Evolutionary conservation across 2,888 invertebrate species (phyloP), one percentile per base, ranked within the genome.

Genomic region (Pollenia angustigena): DNA sequence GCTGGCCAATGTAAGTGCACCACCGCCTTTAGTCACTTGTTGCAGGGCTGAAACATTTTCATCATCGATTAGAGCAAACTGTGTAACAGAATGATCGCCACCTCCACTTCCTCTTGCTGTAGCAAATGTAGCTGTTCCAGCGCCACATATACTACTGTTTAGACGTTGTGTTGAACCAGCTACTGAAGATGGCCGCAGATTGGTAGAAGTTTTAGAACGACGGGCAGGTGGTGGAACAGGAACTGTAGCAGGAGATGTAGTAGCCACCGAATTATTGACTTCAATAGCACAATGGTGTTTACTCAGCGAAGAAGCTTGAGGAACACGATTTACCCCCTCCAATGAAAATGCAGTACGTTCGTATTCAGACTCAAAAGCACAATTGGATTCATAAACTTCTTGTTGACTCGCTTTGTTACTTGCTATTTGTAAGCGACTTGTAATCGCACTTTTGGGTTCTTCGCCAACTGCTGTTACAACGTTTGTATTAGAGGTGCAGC

Each of bases 11-110:
- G 99, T 99, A 11, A 98, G 93, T 0, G 97, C 97, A 0, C 98
- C 98, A 52, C 97, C 97, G 16, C 97, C 97, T 91, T 97, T 96
- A 0, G 98, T 98, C 72, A 97, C 97, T 94, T 98, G 98, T 92
- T 98, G 98, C 88, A 97, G 92, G 0, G 97, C 97, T 4, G 98
- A 98, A 0, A 98, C 97, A 91, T 98, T 98, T 89, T 98, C 98
- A 91, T 98, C 98, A 91, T 98, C 98, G 92, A 98, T 98, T 85
- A 98, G 95, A 0, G 98, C 98, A 93, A 97, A 98, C 92, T 98
- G 98, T 7, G 97, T 97, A 90, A 96, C 96, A 81, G 97, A 97
- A 91, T 97, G 96, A 91, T 98, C 98, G 7, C 97, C 95, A 10
- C 88, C 89, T 40, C 95, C 94, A 50, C 94, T 93, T 88, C 94